Evolutionary conservation across 2,797 vertebrate species (phyloP).

Genomic region (Petrocephalus schoutedeni): DNA sequence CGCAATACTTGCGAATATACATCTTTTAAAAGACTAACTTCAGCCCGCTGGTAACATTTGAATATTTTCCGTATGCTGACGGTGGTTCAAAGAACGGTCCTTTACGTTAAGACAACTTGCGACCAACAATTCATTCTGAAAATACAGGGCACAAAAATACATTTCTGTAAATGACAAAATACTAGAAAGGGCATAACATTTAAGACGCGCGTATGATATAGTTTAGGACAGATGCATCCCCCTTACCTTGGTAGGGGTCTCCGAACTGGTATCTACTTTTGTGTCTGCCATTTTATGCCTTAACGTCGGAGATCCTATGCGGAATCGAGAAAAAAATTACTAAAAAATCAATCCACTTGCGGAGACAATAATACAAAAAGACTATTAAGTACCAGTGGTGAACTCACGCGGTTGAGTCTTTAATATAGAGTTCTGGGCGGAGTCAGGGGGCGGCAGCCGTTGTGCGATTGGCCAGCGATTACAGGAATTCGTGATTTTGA

Average conservation of each 20-base stretch:
- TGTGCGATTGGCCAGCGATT: conserved; percentile 44
- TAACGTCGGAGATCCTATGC: conserved; percentile 35
- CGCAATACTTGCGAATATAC: conserved; percentile 30
- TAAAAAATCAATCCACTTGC: conserved; percentile 36
- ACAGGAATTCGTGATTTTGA: conserved; percentile 33
- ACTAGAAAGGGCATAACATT: neutral
- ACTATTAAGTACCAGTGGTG: conserved; percentile 48
- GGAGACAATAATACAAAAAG: conserved; percentile 33
- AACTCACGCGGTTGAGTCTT: conserved; percentile 40
- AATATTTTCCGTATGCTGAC: conserved; percentile 7
- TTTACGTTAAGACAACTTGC: neutral
- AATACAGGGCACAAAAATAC: neutral
- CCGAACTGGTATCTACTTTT: conserved; percentile 53
- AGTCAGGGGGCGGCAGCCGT: conserved; percentile 26
- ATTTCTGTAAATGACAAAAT: conserved; percentile 3
- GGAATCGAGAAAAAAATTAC: conserved; percentile 37
- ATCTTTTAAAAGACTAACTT: conserved; percentile 37
- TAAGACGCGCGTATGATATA: neutral
- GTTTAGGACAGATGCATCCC: conserved; percentile 12
- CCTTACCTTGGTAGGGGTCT: conserved; percentile 50
- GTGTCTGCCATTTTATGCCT: conserved; percentile 52
- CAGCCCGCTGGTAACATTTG: conserved; percentile 25
- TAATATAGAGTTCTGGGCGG: conserved; percentile 55
- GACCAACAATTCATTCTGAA: conserved; percentile 2
- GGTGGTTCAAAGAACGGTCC: neutral